Base-by-base conservation (phyloP, 2,797 vertebrate genomes). In the Lutjanus argentimaculatus region DNA sequence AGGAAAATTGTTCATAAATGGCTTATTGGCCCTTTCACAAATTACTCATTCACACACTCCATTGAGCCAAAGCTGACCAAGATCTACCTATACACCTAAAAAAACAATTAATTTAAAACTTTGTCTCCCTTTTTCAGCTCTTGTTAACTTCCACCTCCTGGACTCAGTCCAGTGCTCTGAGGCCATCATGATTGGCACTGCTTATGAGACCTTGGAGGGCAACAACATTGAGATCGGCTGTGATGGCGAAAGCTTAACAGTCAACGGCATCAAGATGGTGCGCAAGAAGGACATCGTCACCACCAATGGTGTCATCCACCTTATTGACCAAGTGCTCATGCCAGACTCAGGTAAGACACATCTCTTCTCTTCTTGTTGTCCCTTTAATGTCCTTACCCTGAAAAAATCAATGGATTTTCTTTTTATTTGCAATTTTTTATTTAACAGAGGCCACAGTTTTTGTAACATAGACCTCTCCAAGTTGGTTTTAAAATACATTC, bases 231-330 rank as follows among this genome's bases (percentile, higher is more conserved):
- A 97, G 93, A 94, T 99, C 10, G 98, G 99, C 57, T 99, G 99
- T 58, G 96, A 99, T 72, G 98, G 98, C 0, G 97, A 99, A 58
- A 98, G 96, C 67, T 84, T 99, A 59, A 99, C 97, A 7, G 94
- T 99, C 52, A 99, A 99, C 3, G 99, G 98, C 11, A 82, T 98
- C 82, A 98, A 97, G 95, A 99, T 99, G 97, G 98, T 99, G 46
- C 94, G 91, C 73, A 97, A 96, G 85, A 99, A 99, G 92, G 99
- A 99, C 83, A 98, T 99, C 46, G 97, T 99, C 66, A 97, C 97
- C 70, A 97, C 89, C 89, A 99, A 99, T 1, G 99, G 99, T 0
- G 98, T 99, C 76, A 97, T 99, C 88, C 99, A 99, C 85, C 91
- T 99, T 68, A 97, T 99, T 67, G 97, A 98, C 82, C 59, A 96